Base-by-base conservation (phyloP, 2,888 invertebrate species). In the Panopea generosa region DNA sequence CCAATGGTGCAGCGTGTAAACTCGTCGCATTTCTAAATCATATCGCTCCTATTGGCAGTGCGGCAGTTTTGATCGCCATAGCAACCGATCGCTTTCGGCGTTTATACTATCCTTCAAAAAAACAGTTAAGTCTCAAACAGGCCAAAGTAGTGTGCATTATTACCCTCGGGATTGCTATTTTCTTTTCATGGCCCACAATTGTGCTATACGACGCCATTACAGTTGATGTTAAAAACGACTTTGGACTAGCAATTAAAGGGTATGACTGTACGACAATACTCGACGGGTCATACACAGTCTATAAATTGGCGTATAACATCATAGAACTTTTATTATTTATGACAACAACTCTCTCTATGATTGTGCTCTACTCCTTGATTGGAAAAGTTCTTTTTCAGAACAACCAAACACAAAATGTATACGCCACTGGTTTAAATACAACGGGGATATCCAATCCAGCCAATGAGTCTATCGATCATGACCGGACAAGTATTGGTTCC, bases 31-130 rank as follows among this genome's bases (percentile, higher is more conserved):
- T 84, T 38, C 29, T 83, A 4, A 84, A 83, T 38, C 74, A 83
- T 38, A 76, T 86, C 47, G 76, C 80, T 14, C 75, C 83, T 0
- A 72, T 84, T 22, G 77, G 78, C n/a, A 86, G 86, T 11, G 84
- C 77, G 0, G 38, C 68, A n/a, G 83, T 74, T 6, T 72, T 88
- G 4, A 55, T 87, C 1, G 85, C 81, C 0, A 86, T 88, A 50
- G 82, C 87, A 2, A 74, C 83, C 1, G 88, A 88, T 52, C 69
- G 90, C 6, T 88, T 82, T 72, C 60, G 82, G 53, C 85, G 86
- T 38, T 78, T 90, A 7, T 87, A 89, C 50, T 73, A 59, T 18
- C 90, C 88, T 1, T 79, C 87, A 9, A 72, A 80, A 24, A 65
- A 63, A 11, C 89, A 89, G 60, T 76, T 88, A 33, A 65, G 71